Evolutionary conservation across 1,140 invertebrate species (phyloP), one percentile per base, ranked within the genome.

Genomic region (Dufourea novaeangliae): DNA sequence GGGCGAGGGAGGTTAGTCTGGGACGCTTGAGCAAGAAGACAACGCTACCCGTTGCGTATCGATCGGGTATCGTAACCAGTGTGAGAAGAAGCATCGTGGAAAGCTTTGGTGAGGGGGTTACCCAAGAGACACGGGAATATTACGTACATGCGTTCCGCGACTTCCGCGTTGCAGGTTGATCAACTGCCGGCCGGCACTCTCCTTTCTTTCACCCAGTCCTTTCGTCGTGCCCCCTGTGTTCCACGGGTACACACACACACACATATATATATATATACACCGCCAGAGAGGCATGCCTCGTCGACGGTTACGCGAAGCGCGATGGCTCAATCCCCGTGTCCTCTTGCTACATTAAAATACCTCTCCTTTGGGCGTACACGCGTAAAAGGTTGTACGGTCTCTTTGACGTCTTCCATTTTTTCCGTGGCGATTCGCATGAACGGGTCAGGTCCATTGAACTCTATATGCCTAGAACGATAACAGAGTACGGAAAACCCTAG

Each of bases 81-180:
- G 66, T 12, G 67, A 79, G 56, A 67, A 67, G 54, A 50, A 64
- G 17, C 56, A 29, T 71, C 66, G 77, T 67, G 69, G 69, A 81
- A 75, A 80, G 73, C 72, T 77, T 66, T n/a, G n/a, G n/a, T n/a
- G n/a, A n/a, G n/a, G 20, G 52, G 22, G 78, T 89, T 89, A 86
- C 88, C 71, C 84, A 89, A 88, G 84, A 81, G 84, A 81, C 72
- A 63, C 78, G 22, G 66, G 83, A 83, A 85, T 82, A 85, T 90
- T 90, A 89, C 88, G 88, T 88, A 87, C 71, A 71, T 41, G 75
- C 72, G 78, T 77, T 79, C 64, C 39, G 64, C 69, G 79, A 89
- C 88, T 90, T 91, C 90, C 89, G 89, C 86, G 88, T 90, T 90
- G 85, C 86, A 88, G 84, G 83, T 89, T 88, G 86, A 89, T 88